These are phyloP conservation scores for Wasmannia auropunctata DNA, from an alignment of 1,140 invertebrate genomes.

Conservation along the genomic window DNA sequence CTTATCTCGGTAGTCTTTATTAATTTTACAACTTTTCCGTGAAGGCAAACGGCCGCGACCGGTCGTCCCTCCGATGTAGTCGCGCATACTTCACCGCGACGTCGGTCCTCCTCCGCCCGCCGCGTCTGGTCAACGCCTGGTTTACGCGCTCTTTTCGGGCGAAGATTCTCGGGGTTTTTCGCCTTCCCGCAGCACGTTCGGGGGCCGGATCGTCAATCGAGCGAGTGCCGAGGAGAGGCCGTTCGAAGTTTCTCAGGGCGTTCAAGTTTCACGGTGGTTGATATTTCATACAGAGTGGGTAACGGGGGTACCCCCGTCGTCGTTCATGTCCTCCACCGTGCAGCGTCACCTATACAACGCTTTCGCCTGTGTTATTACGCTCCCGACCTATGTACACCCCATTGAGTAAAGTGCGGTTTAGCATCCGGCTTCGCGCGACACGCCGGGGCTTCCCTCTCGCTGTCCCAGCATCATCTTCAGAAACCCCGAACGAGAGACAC, in stretches of 20 bases:
- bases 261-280: conserved; percentile 85
- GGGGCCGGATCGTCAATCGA: conserved; percentile 54
- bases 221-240: conserved; percentile 64
- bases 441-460: conserved; percentile 46
- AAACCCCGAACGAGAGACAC: neutral
- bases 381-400: conserved; percentile 68
- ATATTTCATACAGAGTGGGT: conserved; percentile 85
- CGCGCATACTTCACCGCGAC: conserved; percentile 69
- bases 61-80: conserved; percentile 63
- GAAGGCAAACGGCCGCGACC: conserved; percentile 59
- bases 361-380: conserved; percentile 77
- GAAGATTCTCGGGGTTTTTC: conserved; percentile 69
- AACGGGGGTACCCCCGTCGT: conserved; percentile 78
- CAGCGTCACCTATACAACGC: conserved; percentile 81
- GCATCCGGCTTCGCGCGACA: conserved; percentile 79
- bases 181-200: conserved; percentile 9
- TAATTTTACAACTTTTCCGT: conserved; percentile 74
- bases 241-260: conserved; percentile 83
- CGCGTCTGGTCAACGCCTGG: conserved; percentile 33
- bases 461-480: conserved; percentile 4
- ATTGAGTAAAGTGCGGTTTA: conserved; percentile 83
- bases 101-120: neutral
- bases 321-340: conserved; percentile 69
- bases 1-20: conserved; percentile 66
- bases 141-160: conserved; percentile 48